Evolutionary conservation across 2,113 vertebrate genomes (phyloP).

Genomic region (Elaphurus davidianus): DNA sequence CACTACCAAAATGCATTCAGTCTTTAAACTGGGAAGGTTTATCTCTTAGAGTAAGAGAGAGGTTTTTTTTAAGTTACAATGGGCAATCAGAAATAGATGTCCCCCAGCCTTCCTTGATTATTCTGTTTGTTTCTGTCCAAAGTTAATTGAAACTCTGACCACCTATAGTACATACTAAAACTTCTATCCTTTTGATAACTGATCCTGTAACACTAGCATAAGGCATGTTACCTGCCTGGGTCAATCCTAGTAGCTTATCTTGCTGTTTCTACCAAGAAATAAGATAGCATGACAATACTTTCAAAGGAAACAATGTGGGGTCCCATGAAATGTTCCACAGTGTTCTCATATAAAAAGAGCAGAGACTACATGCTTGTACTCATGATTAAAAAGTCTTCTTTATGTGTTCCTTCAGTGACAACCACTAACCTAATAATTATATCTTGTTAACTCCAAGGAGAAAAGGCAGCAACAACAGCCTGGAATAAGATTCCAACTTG

Average conservation of each 20-base stretch:
- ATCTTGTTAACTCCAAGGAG: not conserved
- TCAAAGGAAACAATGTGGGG: not conserved
- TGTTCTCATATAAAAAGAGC: not conserved
- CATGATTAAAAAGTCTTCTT: not conserved
- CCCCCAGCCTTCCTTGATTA: accelerated
- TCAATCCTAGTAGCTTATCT: slow-evolving; percentile 41
- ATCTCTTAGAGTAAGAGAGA: not conserved
- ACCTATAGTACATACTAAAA: not conserved
- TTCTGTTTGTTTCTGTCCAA: not conserved
- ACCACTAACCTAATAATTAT: not conserved
- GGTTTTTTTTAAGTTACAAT: not conserved
- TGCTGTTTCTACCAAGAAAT: not conserved
- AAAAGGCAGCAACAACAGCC: not conserved
- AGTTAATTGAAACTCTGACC: not conserved
- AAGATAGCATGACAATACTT: not conserved
- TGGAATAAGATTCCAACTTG: not conserved
- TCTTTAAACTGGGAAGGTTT: not conserved
- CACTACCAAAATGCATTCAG: not conserved
- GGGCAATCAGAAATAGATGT: not conserved
- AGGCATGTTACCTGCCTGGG: slow-evolving; percentile 4
- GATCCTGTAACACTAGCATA: not conserved
- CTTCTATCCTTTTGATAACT: not conserved
- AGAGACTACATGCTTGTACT: not conserved
- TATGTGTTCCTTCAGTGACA: not conserved
- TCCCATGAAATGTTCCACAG: not conserved